Evolutionary conservation across 2,113 vertebrate genomes (phyloP).

Genomic region (Mormyrus iriodes): DNA sequence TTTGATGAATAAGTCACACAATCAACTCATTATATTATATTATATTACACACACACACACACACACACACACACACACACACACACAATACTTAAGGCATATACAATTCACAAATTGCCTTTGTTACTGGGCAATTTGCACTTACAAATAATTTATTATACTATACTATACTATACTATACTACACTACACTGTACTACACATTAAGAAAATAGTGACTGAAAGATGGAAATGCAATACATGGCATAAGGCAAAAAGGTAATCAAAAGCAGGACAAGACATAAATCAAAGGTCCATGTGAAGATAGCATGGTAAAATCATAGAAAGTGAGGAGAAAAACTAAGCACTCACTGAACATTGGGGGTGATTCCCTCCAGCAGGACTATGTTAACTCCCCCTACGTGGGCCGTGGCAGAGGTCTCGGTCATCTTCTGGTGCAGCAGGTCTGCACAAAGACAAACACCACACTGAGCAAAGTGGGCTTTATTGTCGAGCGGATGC

Average conservation of each 20-base stretch:
- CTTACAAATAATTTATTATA: neutral
- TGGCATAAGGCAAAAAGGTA: neutral
- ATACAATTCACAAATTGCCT: neutral
- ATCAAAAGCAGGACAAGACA: neutral
- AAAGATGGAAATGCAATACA: neutral
- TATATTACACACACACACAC: no score
- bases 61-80: no score
- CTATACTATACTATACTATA: neutral
- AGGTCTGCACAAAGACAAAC: slow-evolving; percentile 66
- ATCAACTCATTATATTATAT: neutral
- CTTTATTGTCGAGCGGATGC: neutral
- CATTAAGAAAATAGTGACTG: neutral
- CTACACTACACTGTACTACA: neutral
- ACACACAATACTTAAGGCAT: neutral
- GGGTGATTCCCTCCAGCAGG: slow-evolving; percentile 90
- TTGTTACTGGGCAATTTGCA: neutral
- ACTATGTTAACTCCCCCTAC: slow-evolving; percentile 96
- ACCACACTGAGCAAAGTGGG: neutral
- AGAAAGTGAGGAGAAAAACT: neutral
- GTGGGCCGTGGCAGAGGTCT: slow-evolving; percentile 93
- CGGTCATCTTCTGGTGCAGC: slow-evolving; percentile 96
- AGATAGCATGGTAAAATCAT: neutral
- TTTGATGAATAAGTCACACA: neutral
- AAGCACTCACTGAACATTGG: slow-evolving; percentile 90
- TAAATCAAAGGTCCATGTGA: neutral